Evolutionary conservation across 2,113 vertebrate species (phyloP), one percentile per base, ranked within the genome.

Genomic region (Gymnobelideus leadbeateri): DNA sequence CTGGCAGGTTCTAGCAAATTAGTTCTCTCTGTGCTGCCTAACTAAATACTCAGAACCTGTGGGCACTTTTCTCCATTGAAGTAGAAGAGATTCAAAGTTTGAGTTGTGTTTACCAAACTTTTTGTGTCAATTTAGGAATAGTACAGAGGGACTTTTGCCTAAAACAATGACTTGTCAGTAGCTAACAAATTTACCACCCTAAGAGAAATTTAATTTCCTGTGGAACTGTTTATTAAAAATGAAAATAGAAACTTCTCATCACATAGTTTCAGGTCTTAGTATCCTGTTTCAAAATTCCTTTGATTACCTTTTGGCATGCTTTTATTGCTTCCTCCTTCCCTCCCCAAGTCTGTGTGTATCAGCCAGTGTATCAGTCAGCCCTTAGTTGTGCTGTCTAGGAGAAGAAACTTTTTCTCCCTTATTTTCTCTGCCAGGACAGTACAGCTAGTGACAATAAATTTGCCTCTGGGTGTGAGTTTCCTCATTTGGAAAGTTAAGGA

Each of bases 251-350:
- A 19, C n/a, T 43, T 21, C 68, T 28, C 24, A 26, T 90, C 25
- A 47, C 24, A 31, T 90, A 50, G 47, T 90, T 90, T 90, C 47
- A 90, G 47, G 89, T 90, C 89, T 14, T 47, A 16, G 90, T 51
- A 52, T 96, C 92, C 92, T 93, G 51, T 91, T 93, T 95, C 89
- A 92, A 68, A 24, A 49, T 93, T 92, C 96, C 91, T 92, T 57
- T n/a, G 57, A 23, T 91, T 77, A 37, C 53, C 51, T 53, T 61
- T 23, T 90, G 95, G 28, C 26, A 9, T 3, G 43, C 14, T n/a
- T 0, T 91, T 12, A 43, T 2, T 16, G 26, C 6, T 90, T 50
- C 57, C 31, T 68, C 31, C 31, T 19, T 19, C 8, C 68, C 68
- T 19, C n/a, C 19, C 28, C 28, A 90, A 90, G 47, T 31, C 24